A percentile compares a stretch with the other conserved stretches of the same genome.
These are phyloP conservation scores for Philopotamus ludificatus DNA, from an alignment of 1,140 invertebrate species.

Conservation along the genomic window DNA sequence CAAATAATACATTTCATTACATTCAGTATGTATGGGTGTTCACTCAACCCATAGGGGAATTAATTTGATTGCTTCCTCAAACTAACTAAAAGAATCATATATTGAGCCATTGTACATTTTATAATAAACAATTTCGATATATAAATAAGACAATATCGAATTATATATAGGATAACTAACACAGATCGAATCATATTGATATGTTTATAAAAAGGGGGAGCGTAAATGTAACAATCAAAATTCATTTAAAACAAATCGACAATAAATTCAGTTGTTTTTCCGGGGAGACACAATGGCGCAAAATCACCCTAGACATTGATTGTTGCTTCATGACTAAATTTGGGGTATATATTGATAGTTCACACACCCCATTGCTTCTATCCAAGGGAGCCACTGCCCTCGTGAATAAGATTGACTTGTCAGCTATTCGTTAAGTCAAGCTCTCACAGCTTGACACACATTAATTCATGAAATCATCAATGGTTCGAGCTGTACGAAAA, in stretches of 20 bases:
- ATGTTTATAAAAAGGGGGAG: not conserved
- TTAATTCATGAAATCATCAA: not conserved
- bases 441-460: not conserved
- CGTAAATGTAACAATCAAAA: not conserved
- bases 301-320: conserved; percentile 6
- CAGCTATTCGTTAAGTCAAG: not conserved
- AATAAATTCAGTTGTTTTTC: too few relatives aligned
- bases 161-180: not conserved
- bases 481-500: not conserved
- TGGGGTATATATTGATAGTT: conserved; percentile 10
- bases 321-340: not conserved
- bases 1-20: too few relatives aligned
- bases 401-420: conserved; percentile 1
- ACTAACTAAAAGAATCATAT: not conserved
- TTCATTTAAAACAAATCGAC: too few relatives aligned
- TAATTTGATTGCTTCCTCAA: conserved; percentile 27
- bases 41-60: conserved; percentile 16
- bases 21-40: too few relatives aligned
- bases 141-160: not conserved
- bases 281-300: too few relatives aligned
- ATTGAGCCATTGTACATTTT: not conserved
- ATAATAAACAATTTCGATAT: not conserved
- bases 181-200: not conserved
- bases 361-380: not conserved
- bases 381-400: not conserved